Base-by-base conservation (phyloP, 1,140 invertebrate genomes). In the Drosophila pandora region DNA sequence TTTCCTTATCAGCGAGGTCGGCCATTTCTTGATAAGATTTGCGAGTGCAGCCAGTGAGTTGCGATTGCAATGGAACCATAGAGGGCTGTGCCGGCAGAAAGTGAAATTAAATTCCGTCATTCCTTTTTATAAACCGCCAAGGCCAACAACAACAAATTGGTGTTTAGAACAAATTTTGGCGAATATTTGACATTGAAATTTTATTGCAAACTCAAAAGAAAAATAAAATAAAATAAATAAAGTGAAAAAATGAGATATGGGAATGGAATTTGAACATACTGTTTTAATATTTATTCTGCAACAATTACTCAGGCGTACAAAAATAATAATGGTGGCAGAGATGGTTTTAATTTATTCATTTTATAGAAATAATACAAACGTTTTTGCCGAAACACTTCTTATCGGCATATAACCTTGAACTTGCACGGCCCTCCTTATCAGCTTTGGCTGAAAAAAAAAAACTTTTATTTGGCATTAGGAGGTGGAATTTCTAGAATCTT, bases 101-200 rank as follows among this genome's bases (percentile, higher is more conserved):
- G 55, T 67, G 69, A 64, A 63, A 67, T 80, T 77, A 56, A 60
- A 87, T 78, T 69, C 73, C 62, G 81, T 82, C 81, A 87, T 70
- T 78, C 74, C 70, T 78, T 68, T 71, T 64, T 81, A 75, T 68
- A 78, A 50, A n/a, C 39, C 50, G 41, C 61, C 39, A 53, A 45
- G 55, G 22, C 30, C 45, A 53, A 57, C 28, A 56, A 41, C 21
- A 58, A 43, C 45, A 71, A 53, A 39, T 25, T 45, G 41, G 28
- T 68, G 17, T 45, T 63, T 37, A 56, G 50, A 75, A 43, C 45
- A 47, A 56, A 68, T 62, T 55, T 63, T 68, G 76, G 76, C 60
- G 63, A 80, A 76, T 56, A 69, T 77, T 81, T 84, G 81, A 64
- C 81, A 87, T 87, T 84, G 82, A 84, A 84, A 81, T 68, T 75